Conservation (phyloP, 2,797 vertebrate species). For the Austrolebias charrua region DNA sequence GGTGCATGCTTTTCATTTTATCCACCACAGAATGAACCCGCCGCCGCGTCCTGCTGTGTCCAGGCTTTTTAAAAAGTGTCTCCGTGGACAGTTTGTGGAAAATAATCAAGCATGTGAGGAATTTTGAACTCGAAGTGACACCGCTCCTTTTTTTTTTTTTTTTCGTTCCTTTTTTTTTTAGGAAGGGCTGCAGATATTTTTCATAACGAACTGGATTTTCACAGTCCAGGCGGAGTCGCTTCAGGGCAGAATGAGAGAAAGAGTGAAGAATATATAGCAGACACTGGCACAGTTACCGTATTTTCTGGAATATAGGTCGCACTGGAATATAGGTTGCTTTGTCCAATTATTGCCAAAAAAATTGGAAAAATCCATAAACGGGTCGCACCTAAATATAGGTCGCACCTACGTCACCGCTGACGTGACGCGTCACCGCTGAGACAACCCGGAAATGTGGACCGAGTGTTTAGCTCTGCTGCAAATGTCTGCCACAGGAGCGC, state of each 20-base stretch:
- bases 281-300: constrained; percentile 67
- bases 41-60: constrained; percentile 4
- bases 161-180: constrained; percentile 11
- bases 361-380: too few relatives aligned
- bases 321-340: too few relatives aligned
- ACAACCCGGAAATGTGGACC: too few relatives aligned
- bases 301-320: too few relatives aligned
- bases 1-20: constrained; percentile 34
- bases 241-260: constrained; percentile 34
- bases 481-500: too few relatives aligned
- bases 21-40: constrained; percentile 2
- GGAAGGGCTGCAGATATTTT: constrained; percentile 39
- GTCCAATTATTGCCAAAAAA: too few relatives aligned
- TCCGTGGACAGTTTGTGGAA: constrained; percentile 19
- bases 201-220: constrained; percentile 31
- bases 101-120: constrained; percentile 23
- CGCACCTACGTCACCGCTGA: too few relatives aligned
- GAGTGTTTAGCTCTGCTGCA: too few relatives aligned
- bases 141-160: constrained; percentile 8
- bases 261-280: constrained; percentile 54
- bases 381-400: too few relatives aligned
- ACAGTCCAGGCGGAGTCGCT: constrained; percentile 33
- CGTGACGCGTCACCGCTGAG: too few relatives aligned
- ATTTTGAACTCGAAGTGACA: constrained; percentile 41
- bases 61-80: constrained; percentile 9